Base-by-base conservation (phyloP, 2,113 vertebrate genomes). In the Ptychochromis oligacanthus region DNA sequence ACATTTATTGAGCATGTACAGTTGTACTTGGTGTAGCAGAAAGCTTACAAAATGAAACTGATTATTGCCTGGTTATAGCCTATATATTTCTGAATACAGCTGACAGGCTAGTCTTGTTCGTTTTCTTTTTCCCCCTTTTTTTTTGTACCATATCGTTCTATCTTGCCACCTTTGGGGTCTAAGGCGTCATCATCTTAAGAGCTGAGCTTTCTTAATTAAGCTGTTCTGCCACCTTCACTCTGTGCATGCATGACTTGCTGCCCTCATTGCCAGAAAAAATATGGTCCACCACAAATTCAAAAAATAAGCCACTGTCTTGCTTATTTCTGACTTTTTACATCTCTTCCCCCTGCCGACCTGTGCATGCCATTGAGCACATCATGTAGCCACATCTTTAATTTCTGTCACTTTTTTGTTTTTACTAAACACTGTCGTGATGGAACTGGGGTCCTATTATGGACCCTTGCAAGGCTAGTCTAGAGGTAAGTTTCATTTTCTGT, bases 401-500 rank as follows among this genome's bases (percentile, higher is more conserved):
- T 92, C 74, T 93, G 77, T 92, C 91, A 91, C 80, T 93, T 93
- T 91, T 93, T 93, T 94, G 81, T 84, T 95, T 95, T 91, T 92
- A 88, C 92, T 94, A 91, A 95, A 94, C 91, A 95, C 95, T 94
- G 67, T 90, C 92, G 59, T 84, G 87, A 93, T 79, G 95, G 95
- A 93, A 87, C 84, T 91, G 93, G 94, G 93, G 92, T 95, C 94
- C 84, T 83, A 89, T 89, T 88, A 87, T 88, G 93, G 93, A 90
- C 94, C 93, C 90, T 80, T 57, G 28, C 87, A 84, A 92, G 87
- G 82, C 86, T 92, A 95, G 91, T 94, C 62, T 72, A 80, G 91
- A 95, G 95, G 96, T 96, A 95, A 95, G 95, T 93, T 60, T 80
- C 24, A 58, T 91, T 90, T 58, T 80, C 7, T 82, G 77, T 81